Evolutionary conservation across 2,888 invertebrate genomes (phyloP).

Genomic region (Mongoloraphidia duomilia): DNA sequence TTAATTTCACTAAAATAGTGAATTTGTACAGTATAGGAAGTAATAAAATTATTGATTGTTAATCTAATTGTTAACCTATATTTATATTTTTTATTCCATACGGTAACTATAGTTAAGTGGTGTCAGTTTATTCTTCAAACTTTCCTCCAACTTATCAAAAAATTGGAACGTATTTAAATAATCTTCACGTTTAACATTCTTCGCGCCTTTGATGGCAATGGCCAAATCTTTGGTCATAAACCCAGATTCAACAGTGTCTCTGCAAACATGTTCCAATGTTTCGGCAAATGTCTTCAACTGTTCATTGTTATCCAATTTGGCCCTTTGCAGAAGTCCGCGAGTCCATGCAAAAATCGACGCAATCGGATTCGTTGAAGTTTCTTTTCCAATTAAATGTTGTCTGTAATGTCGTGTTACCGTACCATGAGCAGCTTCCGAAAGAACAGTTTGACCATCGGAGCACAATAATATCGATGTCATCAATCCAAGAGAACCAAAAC

Average conservation of each 20-base stretch:
- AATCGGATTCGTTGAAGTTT: slow-evolving; percentile 97
- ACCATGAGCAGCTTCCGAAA: slow-evolving; percentile 97
- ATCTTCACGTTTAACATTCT: slow-evolving; percentile 58
- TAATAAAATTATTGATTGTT: too few species aligned
- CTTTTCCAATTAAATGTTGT: slow-evolving; percentile 83
- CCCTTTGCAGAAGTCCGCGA: slow-evolving; percentile 81
- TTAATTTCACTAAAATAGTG: too few species aligned
- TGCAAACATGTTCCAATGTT: slow-evolving; percentile 76
- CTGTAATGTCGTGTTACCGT: slow-evolving; percentile 88
- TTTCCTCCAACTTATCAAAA: slow-evolving; percentile 86
- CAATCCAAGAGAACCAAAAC: slow-evolving; percentile 86
- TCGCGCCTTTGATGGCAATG: slow-evolving; percentile 92
- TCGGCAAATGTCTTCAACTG: slow-evolving; percentile 64
- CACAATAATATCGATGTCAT: slow-evolving; percentile 97
- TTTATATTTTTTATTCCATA: too few species aligned
- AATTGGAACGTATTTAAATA: slow-evolving; percentile 97
- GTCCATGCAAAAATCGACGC: slow-evolving; percentile 99
- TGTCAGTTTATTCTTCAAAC: slow-evolving; percentile 51
- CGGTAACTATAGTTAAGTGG: too few species aligned
- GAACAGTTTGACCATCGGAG: slow-evolving; percentile 96
- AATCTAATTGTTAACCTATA: too few species aligned
- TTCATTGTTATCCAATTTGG: slow-evolving; percentile 78
- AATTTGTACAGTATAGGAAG: too few species aligned
- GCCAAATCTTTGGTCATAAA: slow-evolving; percentile 98
- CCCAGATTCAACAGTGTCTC: slow-evolving; percentile 90